Percentiles rank a stretch among this genome's conserved stretches.
Evolutionary conservation across 53 echinoderm and acorn worm species (phyloP).

Genomic region (Crossaster papposus): DNA sequence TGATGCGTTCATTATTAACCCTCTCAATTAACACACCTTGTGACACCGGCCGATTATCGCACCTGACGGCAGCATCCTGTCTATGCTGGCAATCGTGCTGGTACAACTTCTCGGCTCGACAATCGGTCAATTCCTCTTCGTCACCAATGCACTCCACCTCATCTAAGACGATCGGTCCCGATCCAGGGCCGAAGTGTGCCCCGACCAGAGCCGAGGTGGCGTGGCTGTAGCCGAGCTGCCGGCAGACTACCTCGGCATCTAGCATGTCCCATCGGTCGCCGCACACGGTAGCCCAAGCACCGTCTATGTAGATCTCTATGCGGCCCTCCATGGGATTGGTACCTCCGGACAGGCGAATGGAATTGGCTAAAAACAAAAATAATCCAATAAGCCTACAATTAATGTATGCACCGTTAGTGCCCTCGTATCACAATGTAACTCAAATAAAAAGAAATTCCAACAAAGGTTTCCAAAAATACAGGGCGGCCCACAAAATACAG

Average conservation of each 20-base stretch:
- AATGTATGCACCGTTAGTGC: no score
- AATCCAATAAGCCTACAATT: no score
- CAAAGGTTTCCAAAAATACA: no score
- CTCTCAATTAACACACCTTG: not conserved
- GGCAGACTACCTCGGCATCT: constrained; percentile 42
- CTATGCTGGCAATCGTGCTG: constrained; percentile 44
- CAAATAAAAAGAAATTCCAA: no score
- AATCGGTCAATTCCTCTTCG: constrained; percentile 38
- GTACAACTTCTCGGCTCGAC: constrained; percentile 2
- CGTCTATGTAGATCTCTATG: constrained; percentile 18
- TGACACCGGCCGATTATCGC: constrained; percentile 20
- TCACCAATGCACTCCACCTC: constrained; percentile 50
- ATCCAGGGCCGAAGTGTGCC: constrained; percentile 34
- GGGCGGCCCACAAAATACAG: no score
- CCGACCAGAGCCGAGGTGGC: constrained; percentile 17
- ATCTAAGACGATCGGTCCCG: constrained; percentile 46
- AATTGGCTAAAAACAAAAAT: not conserved
- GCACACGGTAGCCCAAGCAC: constrained; percentile 40
- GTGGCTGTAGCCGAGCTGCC: constrained; percentile 17
- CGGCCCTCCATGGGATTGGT: constrained; percentile 14
- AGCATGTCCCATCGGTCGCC: constrained; percentile 35
- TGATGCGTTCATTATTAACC: no score
- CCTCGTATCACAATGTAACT: no score
- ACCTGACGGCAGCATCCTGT: constrained; percentile 52
- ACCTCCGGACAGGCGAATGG: constrained; percentile 22